Percentiles rank a stretch among this genome's conserved stretches.
phyloP scores from a whole-genome alignment of 1,140 invertebrate species.

The Calycopis cecrops region DNA sequence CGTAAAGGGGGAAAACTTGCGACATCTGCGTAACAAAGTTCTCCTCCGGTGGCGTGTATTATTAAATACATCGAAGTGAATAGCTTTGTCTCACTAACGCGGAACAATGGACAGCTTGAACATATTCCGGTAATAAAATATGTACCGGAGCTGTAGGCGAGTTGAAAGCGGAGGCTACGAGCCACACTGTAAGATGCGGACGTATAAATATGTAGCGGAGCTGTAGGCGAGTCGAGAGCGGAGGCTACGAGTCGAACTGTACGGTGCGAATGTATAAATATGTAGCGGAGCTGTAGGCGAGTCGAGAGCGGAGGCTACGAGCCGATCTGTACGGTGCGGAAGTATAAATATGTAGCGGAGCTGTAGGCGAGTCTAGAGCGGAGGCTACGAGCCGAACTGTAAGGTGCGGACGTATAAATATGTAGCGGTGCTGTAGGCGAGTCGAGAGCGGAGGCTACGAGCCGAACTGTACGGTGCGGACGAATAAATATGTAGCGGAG shows the following conservation, averaged over 20 bases:
- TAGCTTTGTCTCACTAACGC: slow-evolving; percentile 1
- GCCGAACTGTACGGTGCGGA: neutral
- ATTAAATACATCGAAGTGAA: slow-evolving; percentile 8
- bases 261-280: slow-evolving; percentile 1
- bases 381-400: neutral
- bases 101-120: neutral
- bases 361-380: neutral
- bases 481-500: slow-evolving; percentile 2
- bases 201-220: slow-evolving; percentile 7
- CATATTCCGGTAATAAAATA: slow-evolving; percentile 1
- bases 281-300: neutral
- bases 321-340: neutral
- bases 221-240: neutral
- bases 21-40: neutral
- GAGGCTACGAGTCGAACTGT: neutral
- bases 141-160: neutral
- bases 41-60: neutral
- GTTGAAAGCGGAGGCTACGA: neutral
- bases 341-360: slow-evolving; percentile 7
- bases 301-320: neutral
- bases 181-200: neutral
- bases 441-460: neutral
- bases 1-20: no score
- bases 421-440: neutral
- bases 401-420: neutral